phyloP scores from a whole-genome alignment of 1,140 invertebrate species.

The Pogonus chalceus region DNA sequence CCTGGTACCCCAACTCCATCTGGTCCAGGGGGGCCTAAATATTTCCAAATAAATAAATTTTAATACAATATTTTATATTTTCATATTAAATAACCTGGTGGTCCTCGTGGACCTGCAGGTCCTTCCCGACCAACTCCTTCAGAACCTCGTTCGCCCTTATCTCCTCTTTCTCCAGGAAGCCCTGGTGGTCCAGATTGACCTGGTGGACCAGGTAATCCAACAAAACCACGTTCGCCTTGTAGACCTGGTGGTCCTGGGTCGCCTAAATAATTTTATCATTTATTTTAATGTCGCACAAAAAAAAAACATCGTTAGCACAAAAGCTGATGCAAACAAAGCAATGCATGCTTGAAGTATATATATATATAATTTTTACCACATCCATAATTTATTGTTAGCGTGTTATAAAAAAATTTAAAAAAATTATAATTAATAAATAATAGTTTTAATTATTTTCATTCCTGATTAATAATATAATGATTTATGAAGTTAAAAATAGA shows the following conservation, averaged over 20 bases:
- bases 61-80: background rate
- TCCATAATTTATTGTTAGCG: too few relatives aligned
- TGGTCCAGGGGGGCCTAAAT: conserved; percentile 47
- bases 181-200: conserved; percentile 49
- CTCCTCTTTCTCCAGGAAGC: conserved; percentile 50
- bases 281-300: conserved; percentile 11
- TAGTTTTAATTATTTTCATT: too few relatives aligned
- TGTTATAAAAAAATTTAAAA: background rate
- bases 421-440: conserved; percentile 12
- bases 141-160: conserved; percentile 59
- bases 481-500: conserved; percentile 7
- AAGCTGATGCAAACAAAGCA: conserved; percentile 12
- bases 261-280: conserved; percentile 21
- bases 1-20: conserved; percentile 48
- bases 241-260: conserved; percentile 28
- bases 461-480: too few relatives aligned
- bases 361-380: too few relatives aligned
- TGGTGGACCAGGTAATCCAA: conserved; percentile 49
- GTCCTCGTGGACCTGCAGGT: conserved; percentile 50
- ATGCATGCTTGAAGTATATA: too few relatives aligned
- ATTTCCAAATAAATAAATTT: conserved; percentile 18
- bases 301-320: conserved; percentile 13
- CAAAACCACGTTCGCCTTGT: conserved; percentile 46
- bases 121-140: conserved; percentile 60
- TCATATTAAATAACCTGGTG: conserved; percentile 41